Evolutionary conservation across 2,113 vertebrate genomes (phyloP).

Genomic region (Oreotragus oreotragus): DNA sequence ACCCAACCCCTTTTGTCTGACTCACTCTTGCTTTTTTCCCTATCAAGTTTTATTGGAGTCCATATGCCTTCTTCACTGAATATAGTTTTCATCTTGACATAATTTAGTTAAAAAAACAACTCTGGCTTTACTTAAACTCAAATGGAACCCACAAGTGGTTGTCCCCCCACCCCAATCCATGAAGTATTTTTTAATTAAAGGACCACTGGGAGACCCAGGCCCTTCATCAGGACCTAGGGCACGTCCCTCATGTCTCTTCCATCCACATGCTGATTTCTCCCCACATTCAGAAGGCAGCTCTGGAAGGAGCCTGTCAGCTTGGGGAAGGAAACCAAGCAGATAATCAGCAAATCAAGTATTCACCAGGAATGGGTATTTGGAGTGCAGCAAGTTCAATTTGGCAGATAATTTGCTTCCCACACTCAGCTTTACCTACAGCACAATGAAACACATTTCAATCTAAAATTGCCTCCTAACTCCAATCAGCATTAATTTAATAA

Average conservation of each 20-base stretch:
- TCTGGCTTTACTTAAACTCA: neutral
- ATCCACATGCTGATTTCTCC: fast-evolving
- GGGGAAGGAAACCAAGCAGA: neutral
- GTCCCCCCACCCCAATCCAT: fast-evolving
- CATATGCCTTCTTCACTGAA: neutral
- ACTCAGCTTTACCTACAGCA: constrained; percentile 40
- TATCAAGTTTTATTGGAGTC: neutral
- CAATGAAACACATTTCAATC: constrained; percentile 49
- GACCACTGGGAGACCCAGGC: neutral
- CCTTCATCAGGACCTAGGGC: fast-evolving
- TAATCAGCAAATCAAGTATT: neutral
- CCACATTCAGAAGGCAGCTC: neutral
- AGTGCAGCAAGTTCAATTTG: neutral
- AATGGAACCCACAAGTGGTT: neutral
- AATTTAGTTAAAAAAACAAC: constrained; percentile 9
- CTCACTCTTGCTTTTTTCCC: neutral
- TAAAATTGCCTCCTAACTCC: neutral
- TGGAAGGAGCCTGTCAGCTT: neutral
- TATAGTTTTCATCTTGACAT: neutral
- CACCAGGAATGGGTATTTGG: neutral
- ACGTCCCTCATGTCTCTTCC: fast-evolving
- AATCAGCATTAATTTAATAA: constrained; percentile 27
- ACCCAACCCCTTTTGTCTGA: too few relatives aligned
- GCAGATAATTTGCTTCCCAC: constrained; percentile 35
- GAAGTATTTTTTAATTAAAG: neutral